phyloP scores from a whole-genome alignment of 2,113 vertebrate species.

The Cervus canadensis region DNA sequence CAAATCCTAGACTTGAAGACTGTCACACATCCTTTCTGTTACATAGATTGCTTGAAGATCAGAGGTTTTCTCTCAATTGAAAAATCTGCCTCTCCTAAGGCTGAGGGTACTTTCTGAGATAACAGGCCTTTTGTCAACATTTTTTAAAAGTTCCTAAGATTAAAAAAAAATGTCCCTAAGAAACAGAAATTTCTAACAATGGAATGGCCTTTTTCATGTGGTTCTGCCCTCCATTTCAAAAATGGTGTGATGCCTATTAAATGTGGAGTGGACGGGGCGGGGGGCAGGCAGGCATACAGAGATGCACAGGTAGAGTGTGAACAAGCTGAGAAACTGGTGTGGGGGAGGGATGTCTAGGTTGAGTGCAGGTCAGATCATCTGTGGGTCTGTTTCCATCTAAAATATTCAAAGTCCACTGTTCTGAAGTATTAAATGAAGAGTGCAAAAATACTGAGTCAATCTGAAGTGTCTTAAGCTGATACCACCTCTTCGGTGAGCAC shows the following conservation, averaged over 20 bases:
- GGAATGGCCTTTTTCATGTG: not conserved
- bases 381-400: not conserved
- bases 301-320: not conserved
- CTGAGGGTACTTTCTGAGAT: not conserved
- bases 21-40: not conserved
- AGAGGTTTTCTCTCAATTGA: not conserved
- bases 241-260: accelerated
- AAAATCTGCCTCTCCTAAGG: not conserved
- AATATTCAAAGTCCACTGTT: not conserved
- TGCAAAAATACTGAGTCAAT: not conserved
- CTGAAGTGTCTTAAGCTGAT: not conserved
- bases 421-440: not conserved
- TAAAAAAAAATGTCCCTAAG: not conserved
- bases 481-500: not conserved
- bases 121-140: not conserved
- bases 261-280: accelerated
- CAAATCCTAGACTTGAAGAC: not conserved
- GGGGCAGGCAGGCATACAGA: not conserved
- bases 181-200: not conserved
- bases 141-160: not conserved
- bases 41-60: not conserved
- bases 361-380: not conserved
- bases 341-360: not conserved
- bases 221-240: not conserved
- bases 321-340: not conserved